Conservation (phyloP, 2,113 vertebrate species). For the Copsychus sechellarum region DNA sequence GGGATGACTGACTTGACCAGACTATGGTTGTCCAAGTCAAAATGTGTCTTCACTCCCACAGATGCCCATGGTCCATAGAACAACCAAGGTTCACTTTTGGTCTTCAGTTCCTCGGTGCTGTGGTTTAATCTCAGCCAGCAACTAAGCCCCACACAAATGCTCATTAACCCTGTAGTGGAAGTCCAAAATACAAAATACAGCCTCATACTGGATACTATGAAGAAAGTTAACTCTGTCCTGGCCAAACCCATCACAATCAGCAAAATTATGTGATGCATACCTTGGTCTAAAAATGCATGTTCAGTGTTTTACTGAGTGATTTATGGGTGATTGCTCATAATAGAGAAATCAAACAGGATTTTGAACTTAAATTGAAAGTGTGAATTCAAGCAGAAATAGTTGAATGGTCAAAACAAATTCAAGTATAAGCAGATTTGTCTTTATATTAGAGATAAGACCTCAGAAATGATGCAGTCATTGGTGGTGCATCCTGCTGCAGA, state of each 20-base stretch:
- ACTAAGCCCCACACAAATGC: neutral
- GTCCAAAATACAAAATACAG: neutral
- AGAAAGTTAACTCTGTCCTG: neutral
- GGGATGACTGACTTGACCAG: neutral
- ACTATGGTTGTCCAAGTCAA: accelerated
- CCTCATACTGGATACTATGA: neutral
- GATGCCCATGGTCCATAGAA: neutral
- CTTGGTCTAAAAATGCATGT: neutral
- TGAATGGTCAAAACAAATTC: neutral
- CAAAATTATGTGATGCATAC: neutral
- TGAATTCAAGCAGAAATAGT: neutral
- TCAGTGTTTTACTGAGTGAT: neutral
- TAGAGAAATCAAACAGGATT: neutral
- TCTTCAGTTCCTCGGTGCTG: neutral
- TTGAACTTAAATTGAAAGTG: neutral
- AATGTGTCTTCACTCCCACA: neutral
- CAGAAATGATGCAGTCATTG: neutral
- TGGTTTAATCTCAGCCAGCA: neutral
- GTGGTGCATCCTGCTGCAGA: neutral
- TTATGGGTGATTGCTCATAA: neutral
- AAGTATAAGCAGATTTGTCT: neutral
- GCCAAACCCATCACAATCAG: neutral
- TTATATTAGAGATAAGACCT: neutral
- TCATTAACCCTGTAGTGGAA: accelerated
- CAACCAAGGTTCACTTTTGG: neutral